Base-by-base conservation (phyloP, 1,140 invertebrate species). In the Tetraneura akinire region DNA sequence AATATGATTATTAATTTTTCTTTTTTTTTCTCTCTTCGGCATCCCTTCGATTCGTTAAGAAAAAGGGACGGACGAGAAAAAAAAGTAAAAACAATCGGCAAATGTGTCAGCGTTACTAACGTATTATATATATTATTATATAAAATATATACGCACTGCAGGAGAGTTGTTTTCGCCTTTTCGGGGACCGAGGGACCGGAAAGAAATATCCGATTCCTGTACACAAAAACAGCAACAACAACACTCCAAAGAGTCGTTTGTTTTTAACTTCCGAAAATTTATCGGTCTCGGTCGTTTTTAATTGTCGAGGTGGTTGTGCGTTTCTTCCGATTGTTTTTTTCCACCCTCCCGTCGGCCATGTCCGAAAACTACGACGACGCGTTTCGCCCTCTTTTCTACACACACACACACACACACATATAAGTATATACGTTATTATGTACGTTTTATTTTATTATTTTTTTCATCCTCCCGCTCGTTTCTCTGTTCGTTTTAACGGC, bases 271-370 rank as follows among this genome's bases (percentile, higher is more conserved):
- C 18, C 5, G 21, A 45, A 37, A 76, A 57, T 76, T 60, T 74
- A 74, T 74, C 57, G 57, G 71, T 73, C 26, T 21, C 70, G 51
- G 70, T 57, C 51, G n/a, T 74, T 74, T 74, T 74, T 74, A 74
- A 74, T 74, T 57, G 71, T 53, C 71, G 47, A 74, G 49, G 71
- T 74, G 71, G 51, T 74, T 60, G 26, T 53, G 73, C 53, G 60
- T 76, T 76, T 57, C 73, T 76, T 55, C n/a, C 51, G 53, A 76
- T 76, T 42, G 73, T 57, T 76, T 76, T 73, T 62, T 62, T 32
- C 47, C 32, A 8, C 32, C 32, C 3, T 37, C 32, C 32, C 8
- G 32, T 37, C 32, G 32, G 32, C 32, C 32, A 37, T 8, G 32
- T 4, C 3, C 32, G 32, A 3, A 3, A 8, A 3, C 32, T 3